These are phyloP conservation scores for Sebastes vulpes DNA, from an alignment of 2,797 vertebrate species.

Conservation along the genomic window DNA sequence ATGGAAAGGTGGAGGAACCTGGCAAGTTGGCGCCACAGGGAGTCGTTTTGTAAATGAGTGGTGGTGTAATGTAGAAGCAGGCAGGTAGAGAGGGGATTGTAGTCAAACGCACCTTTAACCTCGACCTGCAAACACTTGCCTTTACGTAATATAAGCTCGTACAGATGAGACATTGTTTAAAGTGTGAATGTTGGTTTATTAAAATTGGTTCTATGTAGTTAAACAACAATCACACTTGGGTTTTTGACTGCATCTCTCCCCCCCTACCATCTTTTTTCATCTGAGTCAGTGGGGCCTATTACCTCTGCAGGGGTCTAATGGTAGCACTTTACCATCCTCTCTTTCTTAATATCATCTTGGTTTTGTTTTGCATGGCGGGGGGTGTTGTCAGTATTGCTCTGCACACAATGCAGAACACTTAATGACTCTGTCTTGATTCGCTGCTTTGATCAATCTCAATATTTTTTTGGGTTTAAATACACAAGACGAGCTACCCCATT, in stretches of 20 bases:
- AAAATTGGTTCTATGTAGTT: constrained; percentile 37
- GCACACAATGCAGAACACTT: constrained; percentile 27
- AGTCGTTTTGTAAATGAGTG: constrained; percentile 71
- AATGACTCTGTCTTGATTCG: constrained; percentile 40
- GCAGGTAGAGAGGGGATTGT: constrained; percentile 17
- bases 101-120: constrained; percentile 41
- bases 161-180: not conserved
- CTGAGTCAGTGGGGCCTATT: constrained; percentile 59
- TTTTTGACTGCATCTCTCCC: not conserved
- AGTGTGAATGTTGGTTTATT: not conserved
- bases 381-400: constrained; percentile 33
- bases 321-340: constrained; percentile 45
- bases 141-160: constrained; percentile 5
- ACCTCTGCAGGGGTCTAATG: constrained; percentile 73
- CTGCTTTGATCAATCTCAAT: constrained; percentile 37
- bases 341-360: constrained; percentile 50
- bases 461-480: constrained; percentile 8
- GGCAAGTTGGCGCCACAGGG: constrained; percentile 64
- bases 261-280: constrained; percentile 30
- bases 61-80: constrained; percentile 17
- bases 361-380: constrained; percentile 54
- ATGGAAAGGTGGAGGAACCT: constrained; percentile 71
- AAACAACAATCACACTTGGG: constrained; percentile 49
- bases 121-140: constrained; percentile 7
- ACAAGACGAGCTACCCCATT: not conserved